Evolutionary conservation across 2,797 vertebrate genomes (phyloP), one percentile per base, ranked within the genome.

Genomic region (Megaceryle alcyon): DNA sequence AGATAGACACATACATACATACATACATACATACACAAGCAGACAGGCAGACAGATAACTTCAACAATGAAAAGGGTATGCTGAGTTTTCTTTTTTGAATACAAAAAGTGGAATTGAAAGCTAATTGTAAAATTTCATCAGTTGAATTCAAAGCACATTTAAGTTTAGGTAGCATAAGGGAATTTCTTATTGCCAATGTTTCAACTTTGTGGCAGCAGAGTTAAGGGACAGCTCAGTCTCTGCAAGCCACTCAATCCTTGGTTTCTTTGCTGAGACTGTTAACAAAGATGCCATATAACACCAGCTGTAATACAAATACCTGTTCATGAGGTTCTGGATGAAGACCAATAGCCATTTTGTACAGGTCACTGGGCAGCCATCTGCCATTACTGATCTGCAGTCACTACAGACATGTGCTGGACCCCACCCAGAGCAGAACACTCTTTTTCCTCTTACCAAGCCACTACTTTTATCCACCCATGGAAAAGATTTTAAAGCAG

Each of bases 331-430:
- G 5, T 59, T 71, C 57, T 90, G 94, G 80, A 64, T 3, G 7
- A 54, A 77, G 65, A 91, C 72, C 94, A 96, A n/a, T 3, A 72
- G 18, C 31, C 68, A 18, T 46, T 82, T 60, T 5, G 2, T 75
- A 39, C 6, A 80, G 86, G 75, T 86, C 69, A 81, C 71, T 65
- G 72, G 53, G 56, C 75, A 83, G 48, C 95, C 95, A 88, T 80
- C 92, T 97, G 94, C 63, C 25, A 3, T 57, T 4, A 16, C 29
- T 21, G 80, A 54, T 60, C 71, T 83, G 46, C 72, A 60, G 56
- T 10, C 63, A 14, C 4, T 1, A 17, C 51, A 17, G 48, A 79
- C 76, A 25, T 4, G 8, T 1, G 57, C 64, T 89, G 88, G 44
- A 61, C 21, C 35, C 73, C 64, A 29, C 33, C 66, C 77, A 92